Evolutionary conservation across 2,888 invertebrate species (phyloP).

Genomic region (Azorinus chamasolen): DNA sequence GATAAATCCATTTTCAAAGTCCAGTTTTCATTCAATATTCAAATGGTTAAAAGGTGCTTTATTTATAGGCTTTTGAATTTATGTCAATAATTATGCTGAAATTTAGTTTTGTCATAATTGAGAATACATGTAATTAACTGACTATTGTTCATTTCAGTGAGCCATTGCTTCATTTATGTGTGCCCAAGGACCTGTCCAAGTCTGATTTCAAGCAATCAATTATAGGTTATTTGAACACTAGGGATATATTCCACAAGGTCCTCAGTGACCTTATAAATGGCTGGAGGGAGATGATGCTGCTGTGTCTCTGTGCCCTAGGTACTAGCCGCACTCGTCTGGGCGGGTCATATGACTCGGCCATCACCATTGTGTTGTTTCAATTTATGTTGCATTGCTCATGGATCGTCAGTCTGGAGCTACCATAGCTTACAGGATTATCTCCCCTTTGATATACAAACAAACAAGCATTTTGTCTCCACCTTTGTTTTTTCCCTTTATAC

Average conservation of each 20-base stretch:
- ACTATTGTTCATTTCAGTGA: conserved; percentile 71
- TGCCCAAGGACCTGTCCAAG: conserved; percentile 90
- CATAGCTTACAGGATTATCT: background rate
- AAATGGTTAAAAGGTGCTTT: too few relatives aligned
- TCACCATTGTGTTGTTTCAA: background rate
- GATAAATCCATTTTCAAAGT: too few relatives aligned
- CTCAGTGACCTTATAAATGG: conserved; percentile 95
- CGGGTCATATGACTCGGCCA: too few relatives aligned
- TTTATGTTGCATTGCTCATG: conserved; percentile 19
- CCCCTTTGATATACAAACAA: conserved; percentile 1
- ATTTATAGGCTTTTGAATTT: too few relatives aligned
- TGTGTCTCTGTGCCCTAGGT: conserved; percentile 94
- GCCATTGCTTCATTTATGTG: conserved; percentile 94
- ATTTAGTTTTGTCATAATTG: too few relatives aligned
- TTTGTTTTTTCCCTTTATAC: too few relatives aligned
- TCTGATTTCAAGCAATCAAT: conserved; percentile 90
- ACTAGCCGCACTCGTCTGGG: conserved; percentile 76
- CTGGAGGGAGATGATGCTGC: conserved; percentile 94
- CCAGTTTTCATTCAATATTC: too few relatives aligned
- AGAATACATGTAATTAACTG: too few relatives aligned
- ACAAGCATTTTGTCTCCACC: too few relatives aligned
- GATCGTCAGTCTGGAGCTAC: conserved; percentile 6
- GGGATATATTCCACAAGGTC: conserved; percentile 95
- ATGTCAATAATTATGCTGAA: too few relatives aligned
- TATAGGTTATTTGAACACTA: conserved; percentile 93